Conservation (phyloP, 1,140 invertebrate species). For the Meloidogyne chitwoodi region DNA sequence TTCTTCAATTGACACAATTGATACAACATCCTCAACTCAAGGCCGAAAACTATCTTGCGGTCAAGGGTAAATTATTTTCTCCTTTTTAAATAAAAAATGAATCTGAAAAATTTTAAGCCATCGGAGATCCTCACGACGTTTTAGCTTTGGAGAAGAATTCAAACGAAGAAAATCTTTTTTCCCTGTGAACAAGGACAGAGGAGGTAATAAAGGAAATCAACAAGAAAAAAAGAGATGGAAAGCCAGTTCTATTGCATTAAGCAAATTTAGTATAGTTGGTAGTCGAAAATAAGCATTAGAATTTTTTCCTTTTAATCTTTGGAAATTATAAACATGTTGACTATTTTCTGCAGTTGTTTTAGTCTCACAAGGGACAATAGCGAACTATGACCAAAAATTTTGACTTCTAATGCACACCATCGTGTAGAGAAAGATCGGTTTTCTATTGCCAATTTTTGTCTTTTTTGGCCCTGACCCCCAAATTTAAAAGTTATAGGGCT, state of each 20-base stretch:
- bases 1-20: background rate
- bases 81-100: background rate
- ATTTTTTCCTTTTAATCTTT: too few species aligned
- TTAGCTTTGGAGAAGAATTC: slow-evolving; percentile 23
- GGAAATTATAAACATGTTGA: too few species aligned
- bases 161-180: slow-evolving; percentile 24
- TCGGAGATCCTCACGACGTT: slow-evolving; percentile 24
- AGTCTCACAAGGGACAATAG: too few species aligned
- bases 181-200: background rate
- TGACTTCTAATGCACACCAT: too few species aligned
- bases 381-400: too few species aligned
- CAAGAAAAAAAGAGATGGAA: slow-evolving; percentile 25
- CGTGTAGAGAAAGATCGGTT: too few species aligned
- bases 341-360: too few species aligned
- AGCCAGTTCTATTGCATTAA: slow-evolving; percentile 21
- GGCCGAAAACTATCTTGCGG: background rate
- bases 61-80: background rate
- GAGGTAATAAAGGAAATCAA: background rate
- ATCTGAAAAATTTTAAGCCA: slow-evolving; percentile 13
- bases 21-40: background rate
- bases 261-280: slow-evolving; percentile 14
- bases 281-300: background rate
- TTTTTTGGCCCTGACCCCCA: too few species aligned
- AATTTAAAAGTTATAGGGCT: too few species aligned
- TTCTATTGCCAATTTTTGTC: too few species aligned